These are phyloP conservation scores for Hippopotamus amphibius DNA, from an alignment of 2,113 vertebrate species.

Conservation along the genomic window DNA sequence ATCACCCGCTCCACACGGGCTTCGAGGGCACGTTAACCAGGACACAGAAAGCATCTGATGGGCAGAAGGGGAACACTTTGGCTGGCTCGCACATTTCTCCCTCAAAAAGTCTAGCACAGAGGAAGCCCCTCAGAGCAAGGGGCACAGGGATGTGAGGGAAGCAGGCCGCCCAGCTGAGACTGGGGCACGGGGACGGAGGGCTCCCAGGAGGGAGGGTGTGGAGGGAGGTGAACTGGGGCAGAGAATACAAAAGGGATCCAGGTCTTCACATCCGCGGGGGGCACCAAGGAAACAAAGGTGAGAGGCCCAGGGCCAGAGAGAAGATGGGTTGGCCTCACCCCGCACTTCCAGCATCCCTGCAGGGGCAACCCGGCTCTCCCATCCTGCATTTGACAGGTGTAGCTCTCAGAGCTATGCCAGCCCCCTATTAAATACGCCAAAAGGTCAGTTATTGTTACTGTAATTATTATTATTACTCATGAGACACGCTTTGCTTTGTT, in stretches of 20 bases:
- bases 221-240: neutral
- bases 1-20: neutral
- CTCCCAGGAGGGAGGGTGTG: neutral
- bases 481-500: slow-evolving; percentile 42
- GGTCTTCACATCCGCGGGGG: neutral
- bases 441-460: neutral
- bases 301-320: too few species aligned
- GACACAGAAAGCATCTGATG: neutral
- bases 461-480: slow-evolving; percentile 43
- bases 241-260: neutral
- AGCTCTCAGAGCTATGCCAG: neutral
- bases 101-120: neutral
- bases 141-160: neutral
- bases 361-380: fast-evolving
- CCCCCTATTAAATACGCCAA: neutral
- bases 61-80: neutral
- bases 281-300: neutral
- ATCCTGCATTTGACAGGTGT: neutral
- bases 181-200: neutral
- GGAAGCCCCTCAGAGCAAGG: neutral
- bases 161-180: neutral
- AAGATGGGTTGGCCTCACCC: neutral
- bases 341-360: neutral
- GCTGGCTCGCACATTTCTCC: neutral
- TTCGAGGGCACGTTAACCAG: neutral